phyloP scores from a whole-genome alignment of 2,797 vertebrate species.

The Pitangus sulphuratus region DNA sequence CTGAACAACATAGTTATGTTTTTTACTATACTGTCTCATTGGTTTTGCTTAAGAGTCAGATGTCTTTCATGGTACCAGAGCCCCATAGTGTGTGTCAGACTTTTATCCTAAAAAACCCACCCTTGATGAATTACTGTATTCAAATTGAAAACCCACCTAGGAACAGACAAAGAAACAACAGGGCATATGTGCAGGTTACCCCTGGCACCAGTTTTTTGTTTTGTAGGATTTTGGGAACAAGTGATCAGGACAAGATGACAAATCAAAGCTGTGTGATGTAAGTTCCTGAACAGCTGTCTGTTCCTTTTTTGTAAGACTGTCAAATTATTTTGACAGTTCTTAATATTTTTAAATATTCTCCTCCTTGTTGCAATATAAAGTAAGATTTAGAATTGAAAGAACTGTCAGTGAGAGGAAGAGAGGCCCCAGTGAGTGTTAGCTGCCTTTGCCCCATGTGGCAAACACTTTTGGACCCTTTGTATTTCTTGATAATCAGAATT shows the following conservation, averaged over 20 bases:
- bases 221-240: background rate
- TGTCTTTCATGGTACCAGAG: background rate
- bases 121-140: background rate
- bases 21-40: background rate
- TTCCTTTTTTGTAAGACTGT: background rate
- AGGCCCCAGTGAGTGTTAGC: background rate
- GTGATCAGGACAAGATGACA: background rate
- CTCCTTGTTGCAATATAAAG: background rate
- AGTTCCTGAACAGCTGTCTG: background rate
- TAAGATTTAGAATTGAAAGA: background rate
- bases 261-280: background rate
- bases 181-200: background rate
- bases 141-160: background rate
- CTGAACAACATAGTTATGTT: background rate
- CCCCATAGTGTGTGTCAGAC: background rate
- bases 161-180: background rate
- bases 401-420: background rate
- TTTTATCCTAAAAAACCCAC: background rate
- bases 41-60: background rate
- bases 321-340: background rate
- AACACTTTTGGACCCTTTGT: background rate
- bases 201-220: background rate
- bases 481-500: background rate
- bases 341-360: background rate
- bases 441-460: background rate